Evolutionary conservation across 2,888 invertebrate species (phyloP), one percentile per base, ranked within the genome.

Genomic region (Epistrophe grossulariae): DNA sequence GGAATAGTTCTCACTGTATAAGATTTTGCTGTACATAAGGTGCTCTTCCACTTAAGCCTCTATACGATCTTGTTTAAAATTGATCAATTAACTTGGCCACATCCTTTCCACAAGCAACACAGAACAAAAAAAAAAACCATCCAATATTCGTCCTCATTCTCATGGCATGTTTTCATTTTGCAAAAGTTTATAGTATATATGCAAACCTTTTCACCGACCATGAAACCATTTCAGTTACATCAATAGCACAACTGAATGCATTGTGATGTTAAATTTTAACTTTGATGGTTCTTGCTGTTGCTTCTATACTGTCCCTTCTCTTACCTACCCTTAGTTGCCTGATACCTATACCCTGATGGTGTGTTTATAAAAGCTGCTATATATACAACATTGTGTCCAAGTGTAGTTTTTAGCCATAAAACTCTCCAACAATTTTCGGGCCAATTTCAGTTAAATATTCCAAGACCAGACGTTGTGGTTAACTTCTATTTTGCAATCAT

Each of bases 401-500:
- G 55, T 50, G 31, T 70, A 70, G 4, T 31, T 72, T 60, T 40
- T 15, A 45, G 59, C 59, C 31, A 72, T 60, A 60, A 72, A 72
- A 60, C 28, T 59, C 59, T 28, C 19, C 31, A 72, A 59, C 57
- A 60, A 43, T 59, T 72, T 72, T 59, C 72, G 35, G 72, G 57
- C 72, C 72, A 70, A 70, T 52, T 83, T 45, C 76, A 81, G 45
- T 83, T 43, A 73, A 78, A 83, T 73, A 71, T 71, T 70, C 77
- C 60, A 77, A 71, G 71, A 40, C 78, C 78, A 83, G 84, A 76
- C 76, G 38, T 62, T 77, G 84, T 57, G 80, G 84, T 84, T 81
- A 52, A 68, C 71, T 80, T 81, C 84, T 84, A 60, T 80, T 80
- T 84, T 72, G 84, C 40, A 81, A 80, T 72, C 66, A 80, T 60